A percentile compares a stretch with the other conserved stretches of the same genome.
phyloP scores from a whole-genome alignment of 2,113 vertebrate genomes.

The Oxygymnocypris stewartii region DNA sequence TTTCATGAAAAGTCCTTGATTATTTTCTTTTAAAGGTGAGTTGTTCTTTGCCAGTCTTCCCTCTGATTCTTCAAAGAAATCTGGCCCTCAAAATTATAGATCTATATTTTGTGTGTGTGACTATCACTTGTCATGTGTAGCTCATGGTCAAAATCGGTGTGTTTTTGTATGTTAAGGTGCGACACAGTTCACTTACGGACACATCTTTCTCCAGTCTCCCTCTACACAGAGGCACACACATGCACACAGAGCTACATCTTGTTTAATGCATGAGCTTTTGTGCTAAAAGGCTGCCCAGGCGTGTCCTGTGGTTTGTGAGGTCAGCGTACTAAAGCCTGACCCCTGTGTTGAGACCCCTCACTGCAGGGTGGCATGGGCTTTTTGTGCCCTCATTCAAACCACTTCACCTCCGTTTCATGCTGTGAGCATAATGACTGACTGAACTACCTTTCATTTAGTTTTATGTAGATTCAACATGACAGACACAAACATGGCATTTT shows the following conservation, averaged over 20 bases:
- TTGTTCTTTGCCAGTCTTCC: neutral
- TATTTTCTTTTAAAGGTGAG: neutral
- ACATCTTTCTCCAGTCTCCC: neutral
- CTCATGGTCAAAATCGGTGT: neutral
- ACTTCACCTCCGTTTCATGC: slow-evolving; percentile 21
- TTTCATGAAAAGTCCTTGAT: slow-evolving; percentile 16
- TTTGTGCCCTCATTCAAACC: slow-evolving; percentile 8
- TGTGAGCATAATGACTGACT: slow-evolving; percentile 1
- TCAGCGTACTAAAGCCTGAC: slow-evolving; percentile 17
- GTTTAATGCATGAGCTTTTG: slow-evolving; percentile 39
- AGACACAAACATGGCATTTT: slow-evolving; percentile 11
- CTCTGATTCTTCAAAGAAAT: slow-evolving; percentile 18
- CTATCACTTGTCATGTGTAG: neutral
- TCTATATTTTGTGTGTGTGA: neutral
- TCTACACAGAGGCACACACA: neutral
- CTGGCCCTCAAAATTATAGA: neutral
- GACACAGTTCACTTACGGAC: neutral
- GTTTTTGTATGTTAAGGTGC: neutral
- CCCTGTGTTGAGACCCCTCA: slow-evolving; percentile 19
- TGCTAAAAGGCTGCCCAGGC: slow-evolving; percentile 9
- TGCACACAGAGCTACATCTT: slow-evolving; percentile 1
- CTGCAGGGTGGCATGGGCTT: neutral
- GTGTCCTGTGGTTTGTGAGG: slow-evolving; percentile 25
- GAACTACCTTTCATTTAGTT: slow-evolving; percentile 5
- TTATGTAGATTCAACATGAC: slow-evolving; percentile 30